Evolutionary conservation across 2,113 vertebrate genomes (phyloP).

Genomic region (Centropristis striata): DNA sequence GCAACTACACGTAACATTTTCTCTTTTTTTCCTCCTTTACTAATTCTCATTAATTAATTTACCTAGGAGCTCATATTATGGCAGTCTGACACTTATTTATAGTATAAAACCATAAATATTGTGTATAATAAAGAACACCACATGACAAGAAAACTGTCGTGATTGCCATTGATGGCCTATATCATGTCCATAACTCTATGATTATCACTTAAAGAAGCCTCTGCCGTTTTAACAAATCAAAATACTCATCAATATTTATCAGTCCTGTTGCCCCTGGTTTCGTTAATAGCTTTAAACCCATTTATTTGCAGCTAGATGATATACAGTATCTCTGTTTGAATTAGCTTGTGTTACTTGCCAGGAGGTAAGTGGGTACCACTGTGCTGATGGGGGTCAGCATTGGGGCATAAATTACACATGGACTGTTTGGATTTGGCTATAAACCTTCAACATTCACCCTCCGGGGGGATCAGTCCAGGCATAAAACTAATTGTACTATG

Average conservation of each 20-base stretch:
- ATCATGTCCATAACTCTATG: not conserved
- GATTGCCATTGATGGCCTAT: not conserved
- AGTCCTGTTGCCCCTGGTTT: not conserved
- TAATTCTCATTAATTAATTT: not conserved
- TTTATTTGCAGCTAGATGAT: slow-evolving; percentile 25
- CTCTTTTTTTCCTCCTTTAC: too few relatives aligned
- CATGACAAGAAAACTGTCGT: slow-evolving; percentile 6
- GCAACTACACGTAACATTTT: too few relatives aligned
- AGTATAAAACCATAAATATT: not conserved
- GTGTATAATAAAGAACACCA: not conserved
- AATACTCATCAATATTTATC: slow-evolving; percentile 5
- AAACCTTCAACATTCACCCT: slow-evolving; percentile 36
- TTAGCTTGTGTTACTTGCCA: slow-evolving; percentile 36
- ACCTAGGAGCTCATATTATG: not conserved
- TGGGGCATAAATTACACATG: slow-evolving; percentile 52
- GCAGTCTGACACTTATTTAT: too few relatives aligned
- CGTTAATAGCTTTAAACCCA: slow-evolving; percentile 2
- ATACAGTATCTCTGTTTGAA: slow-evolving; percentile 37
- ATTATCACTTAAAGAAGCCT: not conserved
- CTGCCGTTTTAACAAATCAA: not conserved
- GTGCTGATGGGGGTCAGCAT: slow-evolving; percentile 50
- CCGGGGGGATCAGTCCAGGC: slow-evolving; percentile 19
- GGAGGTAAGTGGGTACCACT: slow-evolving; percentile 33
- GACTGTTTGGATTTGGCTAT: slow-evolving; percentile 47
- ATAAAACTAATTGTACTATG: slow-evolving; percentile 57